Base-by-base conservation (phyloP, 1,140 invertebrate genomes). In the Metaphire vulgaris region DNA sequence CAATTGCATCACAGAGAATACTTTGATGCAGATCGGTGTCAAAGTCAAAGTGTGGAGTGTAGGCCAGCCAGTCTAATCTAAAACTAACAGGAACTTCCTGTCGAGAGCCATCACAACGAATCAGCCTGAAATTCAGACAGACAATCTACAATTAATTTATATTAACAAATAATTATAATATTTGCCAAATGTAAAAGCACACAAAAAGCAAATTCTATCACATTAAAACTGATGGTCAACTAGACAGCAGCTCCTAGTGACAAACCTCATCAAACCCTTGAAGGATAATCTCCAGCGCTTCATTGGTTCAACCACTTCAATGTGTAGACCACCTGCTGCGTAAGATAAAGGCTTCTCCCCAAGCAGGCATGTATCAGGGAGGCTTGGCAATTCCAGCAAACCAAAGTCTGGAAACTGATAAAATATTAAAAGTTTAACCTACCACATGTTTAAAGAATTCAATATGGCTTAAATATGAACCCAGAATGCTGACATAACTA, bases 301-400 rank as follows among this genome's bases (percentile, higher is more conserved):
- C 91, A 92, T 92, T 1, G 91, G 89, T 79, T 89, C 87, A 0
- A 91, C 82, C 0, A 89, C 88, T 29, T 87, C 87, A 16, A 91
- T 86, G 31, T 82, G 84, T n/a, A 92, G 84, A 0, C 91, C 91
- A 80, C 90, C 91, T 12, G 90, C 90, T 21, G 89, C 88, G 82
- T 88, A 92, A 74, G 68, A 68, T 28, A 87, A 83, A 12, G 89
- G 86, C 6, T 87, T 85, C 86, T 81, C 21, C 84, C 89, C 89
- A 70, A 89, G 88, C 12, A 92, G 81, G 1, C 88, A 86, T 0
- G 91, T 91, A 79, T 91, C 90, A 0, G 91, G 91, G 69, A 91
- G 83, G 79, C 89, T 89, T 32, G 88, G 88, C 76, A 90, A 88
- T 79, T 89, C 89, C 1, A 92, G 83, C 0, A 91, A 81, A 28